phyloP scores from a whole-genome alignment of 2,888 invertebrate species.

The Tiliacea citrago region DNA sequence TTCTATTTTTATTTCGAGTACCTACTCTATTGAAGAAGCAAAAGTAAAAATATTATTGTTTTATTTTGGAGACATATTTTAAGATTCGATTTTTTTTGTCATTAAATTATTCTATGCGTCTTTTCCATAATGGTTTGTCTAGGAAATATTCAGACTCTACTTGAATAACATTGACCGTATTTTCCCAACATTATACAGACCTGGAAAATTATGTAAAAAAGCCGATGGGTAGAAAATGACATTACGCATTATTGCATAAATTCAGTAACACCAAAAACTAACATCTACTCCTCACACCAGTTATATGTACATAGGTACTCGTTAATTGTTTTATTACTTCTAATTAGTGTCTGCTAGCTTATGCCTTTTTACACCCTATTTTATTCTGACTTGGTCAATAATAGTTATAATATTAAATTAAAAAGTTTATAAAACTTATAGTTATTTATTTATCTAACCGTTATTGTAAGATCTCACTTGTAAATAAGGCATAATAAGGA shows the following conservation, averaged over 20 bases:
- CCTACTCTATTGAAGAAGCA: slow-evolving; percentile 15
- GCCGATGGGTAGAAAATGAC: neutral
- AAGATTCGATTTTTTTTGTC: neutral
- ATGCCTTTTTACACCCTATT: slow-evolving; percentile 73
- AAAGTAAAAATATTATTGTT: neutral
- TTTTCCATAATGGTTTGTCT: neutral
- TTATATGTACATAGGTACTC: slow-evolving; percentile 50
- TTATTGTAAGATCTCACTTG: slow-evolving; percentile 85
- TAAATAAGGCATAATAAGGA: slow-evolving; percentile 78
- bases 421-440: slow-evolving; percentile 85
- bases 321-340: slow-evolving; percentile 47
- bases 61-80: neutral
- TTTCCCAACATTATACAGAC: neutral
- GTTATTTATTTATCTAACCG: slow-evolving; percentile 75
- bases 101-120: neutral
- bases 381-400: slow-evolving; percentile 82
- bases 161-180: neutral
- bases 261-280: slow-evolving; percentile 9
- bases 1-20: slow-evolving; percentile 49
- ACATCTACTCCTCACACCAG: slow-evolving; percentile 12
- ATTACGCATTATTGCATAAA: neutral
- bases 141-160: neutral
- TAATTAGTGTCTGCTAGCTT: slow-evolving; percentile 84
- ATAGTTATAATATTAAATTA: slow-evolving; percentile 71
- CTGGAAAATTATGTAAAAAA: neutral